Evolutionary conservation across 1,140 invertebrate genomes (phyloP), one percentile per base, ranked within the genome.

Genomic region (Drosophila paulistorum): DNA sequence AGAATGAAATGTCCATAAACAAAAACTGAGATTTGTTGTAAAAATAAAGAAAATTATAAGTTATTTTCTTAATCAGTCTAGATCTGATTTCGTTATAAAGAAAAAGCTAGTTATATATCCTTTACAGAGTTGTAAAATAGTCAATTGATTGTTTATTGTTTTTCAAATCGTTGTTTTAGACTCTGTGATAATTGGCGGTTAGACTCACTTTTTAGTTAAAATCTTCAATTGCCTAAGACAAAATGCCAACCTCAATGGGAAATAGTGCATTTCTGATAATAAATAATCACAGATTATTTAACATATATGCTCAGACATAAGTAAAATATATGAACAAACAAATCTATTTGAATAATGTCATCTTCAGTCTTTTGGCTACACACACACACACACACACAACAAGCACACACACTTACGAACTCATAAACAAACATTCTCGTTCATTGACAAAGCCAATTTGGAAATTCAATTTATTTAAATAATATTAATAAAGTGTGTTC

Each of bases 401-500:
- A 26, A 2, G 4, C 23, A 26, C 23, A 9, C 7, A 35, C 7
- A 35, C 7, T 9, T 35, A 35, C 7, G 33, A 9, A 11, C 9
- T 30, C 5, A 30, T 30, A 30, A 30, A 37, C 35, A 37, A 11
- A 39, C 4, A 11, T 48, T 48, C 7, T 2, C 14, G 20, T 48
- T 48, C 14, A 23, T 51, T 51, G 17, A 23, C 45, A 20, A 51
- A 4, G 10, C 17, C 20, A 51, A 51, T 11, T 51, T n/a, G 37
- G 45, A 11, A 51, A 51, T 51, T 51, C 20, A 51, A 51, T 51
- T 51, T 20, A 51, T 51, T 51, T 20, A 51, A 51, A 51, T 23
- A 10, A 51, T 23, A 51, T 51, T 51, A 51, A 51, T 23, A 51
- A 51, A 20, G 17, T 48, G 13, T 39, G 37, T 39, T n/a, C n/a